Evolutionary conservation across 1,140 invertebrate species (phyloP).

Genomic region (Muscidifurax raptorellus): DNA sequence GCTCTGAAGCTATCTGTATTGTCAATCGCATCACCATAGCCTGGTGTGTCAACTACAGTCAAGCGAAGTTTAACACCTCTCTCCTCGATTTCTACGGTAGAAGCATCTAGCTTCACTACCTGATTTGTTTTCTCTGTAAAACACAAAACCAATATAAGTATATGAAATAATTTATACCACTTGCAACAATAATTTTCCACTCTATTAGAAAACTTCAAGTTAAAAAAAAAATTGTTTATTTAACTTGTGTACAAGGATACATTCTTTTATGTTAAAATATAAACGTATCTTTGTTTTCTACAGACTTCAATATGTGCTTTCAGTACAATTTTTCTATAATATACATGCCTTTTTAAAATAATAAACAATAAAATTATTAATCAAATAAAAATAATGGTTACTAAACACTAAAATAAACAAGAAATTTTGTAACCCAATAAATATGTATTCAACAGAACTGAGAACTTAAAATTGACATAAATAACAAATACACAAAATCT

Average conservation of each 20-base stretch:
- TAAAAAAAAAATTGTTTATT: constrained; percentile 4
- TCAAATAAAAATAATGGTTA: background rate
- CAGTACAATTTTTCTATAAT: constrained; percentile 5
- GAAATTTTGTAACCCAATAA: constrained; percentile 18
- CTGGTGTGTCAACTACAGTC: constrained; percentile 97
- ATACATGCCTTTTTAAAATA: constrained; percentile 50
- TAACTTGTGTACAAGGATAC: no score
- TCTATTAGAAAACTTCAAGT: constrained; percentile 2
- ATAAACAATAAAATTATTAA: constrained; percentile 10
- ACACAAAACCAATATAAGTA: constrained; percentile 20
- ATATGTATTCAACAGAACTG: background rate
- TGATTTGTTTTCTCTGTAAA: constrained; percentile 89
- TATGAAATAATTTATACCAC: background rate
- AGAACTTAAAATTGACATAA: constrained; percentile 13
- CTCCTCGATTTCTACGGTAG: constrained; percentile 96
- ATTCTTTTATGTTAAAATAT: background rate
- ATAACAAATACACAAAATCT: constrained; percentile 13
- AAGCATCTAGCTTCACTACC: constrained; percentile 92
- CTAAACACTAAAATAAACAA: background rate
- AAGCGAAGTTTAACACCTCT: constrained; percentile 91
- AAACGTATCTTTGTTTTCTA: background rate
- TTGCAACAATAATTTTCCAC: background rate
- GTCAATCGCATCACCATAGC: constrained; percentile 99
- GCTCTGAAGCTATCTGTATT: constrained; percentile 95
- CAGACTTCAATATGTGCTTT: background rate